Conservation (phyloP, 2,797 vertebrate species). For the Danio kyathit region DNA sequence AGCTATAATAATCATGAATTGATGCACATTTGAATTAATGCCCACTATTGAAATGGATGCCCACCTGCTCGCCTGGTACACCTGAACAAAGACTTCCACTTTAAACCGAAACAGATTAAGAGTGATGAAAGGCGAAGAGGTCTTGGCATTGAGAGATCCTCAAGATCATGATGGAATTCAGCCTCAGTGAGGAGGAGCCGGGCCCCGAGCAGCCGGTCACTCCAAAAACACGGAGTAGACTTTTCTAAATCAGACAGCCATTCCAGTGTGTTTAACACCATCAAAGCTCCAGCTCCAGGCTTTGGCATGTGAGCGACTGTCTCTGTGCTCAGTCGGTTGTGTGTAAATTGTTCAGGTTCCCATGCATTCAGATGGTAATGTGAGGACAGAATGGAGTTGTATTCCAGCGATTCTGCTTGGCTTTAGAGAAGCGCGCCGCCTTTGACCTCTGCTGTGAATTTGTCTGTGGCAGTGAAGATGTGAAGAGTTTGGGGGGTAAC, state of each 20-base stretch:
- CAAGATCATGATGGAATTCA: slow-evolving; percentile 69
- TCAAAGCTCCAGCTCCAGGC: slow-evolving; percentile 55
- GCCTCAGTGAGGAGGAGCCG: slow-evolving; percentile 62
- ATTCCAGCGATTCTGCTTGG: slow-evolving; percentile 54
- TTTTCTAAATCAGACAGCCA: slow-evolving; percentile 45
- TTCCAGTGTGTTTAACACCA: slow-evolving; percentile 33
- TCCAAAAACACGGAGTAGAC: slow-evolving; percentile 68
- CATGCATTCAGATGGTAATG: slow-evolving; percentile 84
- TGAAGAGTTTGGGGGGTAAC: slow-evolving; percentile 43
- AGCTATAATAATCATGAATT: no score
- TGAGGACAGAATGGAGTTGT: slow-evolving; percentile 69
- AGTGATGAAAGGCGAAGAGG: slow-evolving; percentile 34
- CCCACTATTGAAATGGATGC: neutral
- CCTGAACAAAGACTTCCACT: slow-evolving; percentile 52
- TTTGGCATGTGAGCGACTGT: slow-evolving; percentile 51
- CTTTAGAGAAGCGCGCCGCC: slow-evolving; percentile 59
- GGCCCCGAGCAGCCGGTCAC: slow-evolving; percentile 54
- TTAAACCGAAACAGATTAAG: slow-evolving; percentile 37
- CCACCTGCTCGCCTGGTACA: slow-evolving; percentile 47
- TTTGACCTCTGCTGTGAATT: slow-evolving; percentile 57
- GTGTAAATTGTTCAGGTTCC: slow-evolving; percentile 74
- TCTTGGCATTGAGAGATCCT: slow-evolving; percentile 55
- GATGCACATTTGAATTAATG: neutral
- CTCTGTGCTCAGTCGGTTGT: slow-evolving; percentile 61
- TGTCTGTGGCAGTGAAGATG: slow-evolving; percentile 57